These are phyloP conservation scores for Orientallactaga sibirica DNA, from an alignment of 2,797 vertebrate species.

Conservation along the genomic window DNA sequence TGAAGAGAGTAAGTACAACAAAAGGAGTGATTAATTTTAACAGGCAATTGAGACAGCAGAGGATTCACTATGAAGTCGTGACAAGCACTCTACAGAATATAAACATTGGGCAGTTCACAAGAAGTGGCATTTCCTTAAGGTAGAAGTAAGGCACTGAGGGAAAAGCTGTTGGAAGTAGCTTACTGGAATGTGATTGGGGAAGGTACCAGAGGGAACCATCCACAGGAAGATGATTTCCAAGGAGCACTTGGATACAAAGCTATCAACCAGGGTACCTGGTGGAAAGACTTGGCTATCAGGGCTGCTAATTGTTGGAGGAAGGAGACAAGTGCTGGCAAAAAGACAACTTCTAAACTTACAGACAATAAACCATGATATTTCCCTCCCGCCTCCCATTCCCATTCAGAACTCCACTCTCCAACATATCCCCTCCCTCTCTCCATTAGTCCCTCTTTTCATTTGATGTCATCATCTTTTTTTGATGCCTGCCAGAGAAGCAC, in stretches of 20 bases:
- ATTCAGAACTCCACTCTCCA: no score
- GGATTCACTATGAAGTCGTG: background rate
- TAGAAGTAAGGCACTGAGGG: background rate
- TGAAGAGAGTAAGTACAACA: constrained; percentile 20
- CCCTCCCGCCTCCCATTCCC: no score
- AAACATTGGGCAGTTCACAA: background rate
- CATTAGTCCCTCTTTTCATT: no score
- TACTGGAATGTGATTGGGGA: background rate
- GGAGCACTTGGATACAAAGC: background rate
- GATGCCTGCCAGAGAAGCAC: background rate
- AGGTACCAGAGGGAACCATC: background rate
- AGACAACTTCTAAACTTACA: no score
- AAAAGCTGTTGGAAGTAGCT: background rate
- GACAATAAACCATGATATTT: no score
- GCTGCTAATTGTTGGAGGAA: background rate
- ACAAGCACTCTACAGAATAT: background rate
- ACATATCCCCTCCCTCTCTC: no score
- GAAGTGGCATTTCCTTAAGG: no score
- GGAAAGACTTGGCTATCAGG: background rate
- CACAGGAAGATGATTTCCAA: background rate
- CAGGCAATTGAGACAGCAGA: background rate
- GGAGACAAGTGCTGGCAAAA: background rate
- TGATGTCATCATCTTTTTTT: no score
- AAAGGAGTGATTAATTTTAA: background rate
- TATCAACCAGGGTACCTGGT: background rate